Evolutionary conservation across 2,113 vertebrate species (phyloP).

Genomic region (zebrafish (Danio rerio)): GRCz12tu NC_133195.1:15466501-15467000

Average conservation of each 20-base stretch:
- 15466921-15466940: no score
- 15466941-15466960: no score
- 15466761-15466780: background rate
- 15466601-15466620: background rate
- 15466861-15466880: no score
- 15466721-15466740: background rate
- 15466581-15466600: slow-evolving; percentile 4
- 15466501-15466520: slow-evolving; percentile 69
- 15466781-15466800: background rate
- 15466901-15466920: no score
- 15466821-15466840: no score
- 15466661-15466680: background rate
- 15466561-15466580: slow-evolving; percentile 40
- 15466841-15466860: no score
- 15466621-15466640: background rate
- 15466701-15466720: background rate
- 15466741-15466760: background rate
- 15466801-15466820: no score
- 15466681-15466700: background rate
- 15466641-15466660: background rate
- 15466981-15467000: no score
- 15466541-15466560: slow-evolving; percentile 60
- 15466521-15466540: slow-evolving; percentile 74
- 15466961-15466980: no score
- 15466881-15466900: no score